Base-by-base conservation (phyloP, 2,113 vertebrate species). In the Corythaixoides concolor region DNA sequence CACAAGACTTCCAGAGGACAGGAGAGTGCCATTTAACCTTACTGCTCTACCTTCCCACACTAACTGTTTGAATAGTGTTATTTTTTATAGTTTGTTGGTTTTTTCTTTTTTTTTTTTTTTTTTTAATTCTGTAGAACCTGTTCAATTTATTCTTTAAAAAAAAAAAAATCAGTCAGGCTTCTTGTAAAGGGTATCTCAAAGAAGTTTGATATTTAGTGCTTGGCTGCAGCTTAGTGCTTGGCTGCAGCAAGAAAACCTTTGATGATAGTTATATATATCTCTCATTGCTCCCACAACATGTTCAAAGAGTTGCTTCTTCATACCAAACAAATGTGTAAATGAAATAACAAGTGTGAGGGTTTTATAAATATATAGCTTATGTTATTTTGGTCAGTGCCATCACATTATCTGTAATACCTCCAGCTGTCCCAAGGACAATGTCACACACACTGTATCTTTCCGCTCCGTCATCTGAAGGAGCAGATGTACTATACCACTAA, bases 341-440 rank as follows among this genome's bases (percentile, higher is more conserved):
- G 86, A 93, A 95, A 62, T 74, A 95, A 80, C 93, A 94, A 93
- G 80, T 83, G 95, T 78, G 94, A 91, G 86, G 3, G 39, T 56
- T 76, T 93, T 96, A 94, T 87, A 96, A 96, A 96, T 92, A 96
- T 15, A 10, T 49, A 69, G 79, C 80, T 53, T 8, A 50, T n/a
- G 88, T 85, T 97, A 95, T 96, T 97, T 95, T 89, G 74, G 89
- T 83, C 94, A 68, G 72, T 85, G 83, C 77, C 93, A 95, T 62
- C 81, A 77, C 89, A 79, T 94, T 91, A 58, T 85, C 90, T 94
- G 76, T 56, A 59, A 52, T 26, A 73, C 90, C 93, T 89, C 76
- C 95, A 97, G 90, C 92, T 96, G 92, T 91, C 96, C 85, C 86
- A 88, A 94, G 93, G 95, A 93, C 92, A 96, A 47, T 76, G 90